These are phyloP conservation scores for Camponotus vicinus DNA, from an alignment of 1,140 invertebrate species.

Conservation along the genomic window DNA sequence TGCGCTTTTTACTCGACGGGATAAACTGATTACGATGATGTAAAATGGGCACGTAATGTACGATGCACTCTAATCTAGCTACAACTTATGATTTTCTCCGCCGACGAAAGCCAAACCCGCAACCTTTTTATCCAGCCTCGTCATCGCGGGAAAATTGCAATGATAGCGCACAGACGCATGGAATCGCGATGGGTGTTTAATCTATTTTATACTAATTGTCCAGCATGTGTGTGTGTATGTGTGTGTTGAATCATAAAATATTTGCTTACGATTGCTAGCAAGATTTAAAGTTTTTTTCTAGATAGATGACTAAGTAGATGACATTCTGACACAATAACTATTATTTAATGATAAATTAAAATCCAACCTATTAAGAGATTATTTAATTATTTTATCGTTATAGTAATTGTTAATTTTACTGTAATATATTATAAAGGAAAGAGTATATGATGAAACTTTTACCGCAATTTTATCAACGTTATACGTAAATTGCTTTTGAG, in stretches of 20 bases:
- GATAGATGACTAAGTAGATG: neutral
- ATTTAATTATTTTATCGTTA: neutral
- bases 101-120: neutral
- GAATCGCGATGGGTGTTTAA: constrained; percentile 12
- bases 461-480: neutral
- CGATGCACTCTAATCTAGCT: constrained; percentile 13
- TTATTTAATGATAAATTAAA: neutral
- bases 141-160: constrained; percentile 41
- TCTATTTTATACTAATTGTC: constrained; percentile 15
- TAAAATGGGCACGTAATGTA: constrained; percentile 28
- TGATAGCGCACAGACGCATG: neutral
- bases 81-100: constrained; percentile 1
- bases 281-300: neutral
- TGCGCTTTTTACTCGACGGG: constrained; percentile 47
- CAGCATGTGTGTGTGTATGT: neutral
- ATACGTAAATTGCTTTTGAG: neutral
- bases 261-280: neutral
- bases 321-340: neutral
- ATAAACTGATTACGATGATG: constrained; percentile 73
- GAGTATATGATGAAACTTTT: neutral
- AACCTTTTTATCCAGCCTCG: constrained; percentile 2
- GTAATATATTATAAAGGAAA: neutral
- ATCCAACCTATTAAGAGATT: neutral
- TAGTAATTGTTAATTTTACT: neutral
- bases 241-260: neutral